Conservation (phyloP, 23 tunicate species). For the Aplidium turbinatum region DNA sequence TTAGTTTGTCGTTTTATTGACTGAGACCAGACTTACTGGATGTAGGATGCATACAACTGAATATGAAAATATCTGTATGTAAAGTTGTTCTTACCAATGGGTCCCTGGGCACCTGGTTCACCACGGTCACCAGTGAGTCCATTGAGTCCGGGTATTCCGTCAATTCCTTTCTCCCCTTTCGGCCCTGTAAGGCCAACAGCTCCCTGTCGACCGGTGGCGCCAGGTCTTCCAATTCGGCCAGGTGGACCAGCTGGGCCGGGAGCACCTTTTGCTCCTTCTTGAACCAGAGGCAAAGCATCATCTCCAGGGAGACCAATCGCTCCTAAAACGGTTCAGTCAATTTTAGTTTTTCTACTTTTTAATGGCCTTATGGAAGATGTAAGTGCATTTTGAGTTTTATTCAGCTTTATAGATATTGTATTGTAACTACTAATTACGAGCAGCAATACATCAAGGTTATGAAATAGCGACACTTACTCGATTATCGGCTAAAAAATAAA, state of each 20-base stretch:
- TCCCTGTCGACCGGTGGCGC: slow-evolving; percentile 57
- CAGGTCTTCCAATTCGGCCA: slow-evolving; percentile 46
- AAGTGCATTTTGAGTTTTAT: no score
- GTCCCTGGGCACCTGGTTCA: slow-evolving; percentile 89
- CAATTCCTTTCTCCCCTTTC: slow-evolving; percentile 56
- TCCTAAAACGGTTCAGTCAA: no score
- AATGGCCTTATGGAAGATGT: no score
- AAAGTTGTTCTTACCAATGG: slow-evolving; percentile 46
- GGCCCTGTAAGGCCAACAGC: slow-evolving; percentile 34
- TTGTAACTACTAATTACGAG: no score
- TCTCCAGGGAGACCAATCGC: slow-evolving; percentile 52
- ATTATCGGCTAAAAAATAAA: no score
- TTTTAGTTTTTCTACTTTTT: no score
- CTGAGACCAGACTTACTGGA: no score
- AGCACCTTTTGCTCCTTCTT: slow-evolving; percentile 41
- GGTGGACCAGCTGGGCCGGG: slow-evolving; percentile 29
- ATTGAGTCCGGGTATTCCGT: slow-evolving; percentile 65
- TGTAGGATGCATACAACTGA: no score
- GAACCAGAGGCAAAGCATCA: slow-evolving; percentile 50
- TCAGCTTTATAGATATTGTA: no score
- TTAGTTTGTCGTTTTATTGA: no score
- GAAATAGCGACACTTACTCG: no score
- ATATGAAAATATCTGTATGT: not conserved
- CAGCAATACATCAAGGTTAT: no score
- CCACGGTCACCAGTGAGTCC: slow-evolving; percentile 86